Evolutionary conservation across 2,797 vertebrate species (phyloP).

Genomic region (Rhynchotus rufescens): DNA sequence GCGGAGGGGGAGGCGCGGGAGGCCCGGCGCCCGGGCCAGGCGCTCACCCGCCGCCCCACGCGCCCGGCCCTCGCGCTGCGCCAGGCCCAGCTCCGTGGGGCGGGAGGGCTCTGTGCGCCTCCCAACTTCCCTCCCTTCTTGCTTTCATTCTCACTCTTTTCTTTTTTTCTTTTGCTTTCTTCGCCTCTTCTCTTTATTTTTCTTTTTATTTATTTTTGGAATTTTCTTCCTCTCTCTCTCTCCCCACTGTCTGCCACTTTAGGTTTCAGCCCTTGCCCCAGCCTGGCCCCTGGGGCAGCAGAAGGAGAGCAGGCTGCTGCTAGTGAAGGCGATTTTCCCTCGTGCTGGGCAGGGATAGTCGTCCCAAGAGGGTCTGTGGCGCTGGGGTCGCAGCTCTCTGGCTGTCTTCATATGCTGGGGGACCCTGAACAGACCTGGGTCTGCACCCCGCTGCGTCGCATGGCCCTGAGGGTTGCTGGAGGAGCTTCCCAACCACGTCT

Average conservation of each 20-base stretch:
- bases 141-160: constrained; percentile 11
- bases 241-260: constrained; percentile 7
- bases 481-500: background rate
- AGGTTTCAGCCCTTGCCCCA: constrained; percentile 21
- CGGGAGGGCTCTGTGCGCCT: background rate
- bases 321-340: background rate
- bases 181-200: background rate
- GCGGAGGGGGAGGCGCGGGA: background rate
- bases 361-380: background rate
- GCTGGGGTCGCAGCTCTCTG: no score
- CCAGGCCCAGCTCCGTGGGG: background rate
- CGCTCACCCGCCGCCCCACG: background rate
- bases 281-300: background rate
- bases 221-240: background rate
- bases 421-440: background rate
- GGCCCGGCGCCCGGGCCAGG: background rate
- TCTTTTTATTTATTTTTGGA: background rate
- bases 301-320: background rate
- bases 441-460: background rate
- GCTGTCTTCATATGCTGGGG: fast-evolving
- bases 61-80: background rate
- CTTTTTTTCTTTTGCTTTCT: background rate
- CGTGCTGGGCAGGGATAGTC: background rate
- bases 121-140: background rate
- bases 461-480: background rate